Percentiles rank a stretch among this genome's conserved stretches.
These are phyloP conservation scores for Campoplex nolae DNA, from an alignment of 2,888 invertebrate genomes.

Conservation along the genomic window DNA sequence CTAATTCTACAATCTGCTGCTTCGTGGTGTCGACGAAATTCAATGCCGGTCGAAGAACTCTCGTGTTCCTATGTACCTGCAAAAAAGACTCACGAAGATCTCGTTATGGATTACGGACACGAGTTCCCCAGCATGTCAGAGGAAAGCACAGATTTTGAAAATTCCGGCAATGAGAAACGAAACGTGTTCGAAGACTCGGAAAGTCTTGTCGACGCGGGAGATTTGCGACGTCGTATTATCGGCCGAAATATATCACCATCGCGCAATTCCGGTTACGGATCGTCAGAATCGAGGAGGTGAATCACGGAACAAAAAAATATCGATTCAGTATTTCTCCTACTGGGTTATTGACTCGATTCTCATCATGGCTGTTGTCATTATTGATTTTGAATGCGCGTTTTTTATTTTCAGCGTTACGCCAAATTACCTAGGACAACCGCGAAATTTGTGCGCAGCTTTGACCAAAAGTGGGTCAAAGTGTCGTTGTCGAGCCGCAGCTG, in stretches of 20 bases:
- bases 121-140: slow-evolving; percentile 74
- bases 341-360: neutral
- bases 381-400: neutral
- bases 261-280: slow-evolving; percentile 32
- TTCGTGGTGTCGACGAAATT: slow-evolving; percentile 72
- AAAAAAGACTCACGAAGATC: slow-evolving; percentile 74
- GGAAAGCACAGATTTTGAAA: slow-evolving; percentile 70
- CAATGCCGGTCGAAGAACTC: slow-evolving; percentile 76
- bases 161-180: slow-evolving; percentile 53
- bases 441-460: slow-evolving; percentile 73
- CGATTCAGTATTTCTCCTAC: neutral
- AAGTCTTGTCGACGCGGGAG: slow-evolving; percentile 69
- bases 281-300: slow-evolving; percentile 74
- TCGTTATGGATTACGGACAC: slow-evolving; percentile 69
- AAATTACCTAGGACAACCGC: slow-evolving; percentile 42
- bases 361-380: neutral
- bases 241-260: slow-evolving; percentile 39
- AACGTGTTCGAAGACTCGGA: slow-evolving; percentile 65
- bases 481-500: slow-evolving; percentile 70
- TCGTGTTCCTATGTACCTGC: slow-evolving; percentile 80
- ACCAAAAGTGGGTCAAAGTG: slow-evolving; percentile 78
- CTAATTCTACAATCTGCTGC: slow-evolving; percentile 68
- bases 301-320: slow-evolving; percentile 9
- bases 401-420: slow-evolving; percentile 73
- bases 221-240: slow-evolving; percentile 70